Base-by-base conservation (phyloP, 2,888 invertebrate species). In the Chalcosyrphus nemorum region DNA sequence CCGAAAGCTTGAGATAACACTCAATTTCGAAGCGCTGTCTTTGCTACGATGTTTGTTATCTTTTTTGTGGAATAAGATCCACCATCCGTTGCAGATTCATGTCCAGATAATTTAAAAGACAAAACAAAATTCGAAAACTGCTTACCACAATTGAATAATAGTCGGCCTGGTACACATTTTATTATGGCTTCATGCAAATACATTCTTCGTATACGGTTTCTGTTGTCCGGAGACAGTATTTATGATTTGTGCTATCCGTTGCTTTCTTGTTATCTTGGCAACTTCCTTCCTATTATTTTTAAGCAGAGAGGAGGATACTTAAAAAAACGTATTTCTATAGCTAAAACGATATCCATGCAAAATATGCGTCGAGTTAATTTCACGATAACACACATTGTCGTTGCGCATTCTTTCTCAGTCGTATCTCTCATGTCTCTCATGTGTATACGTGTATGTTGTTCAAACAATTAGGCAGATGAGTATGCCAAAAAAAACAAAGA, bases 381-480 rank as follows among this genome's bases (percentile, higher is more conserved):
- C 21, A 52, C 61, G 72, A 72, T 72, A 72, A 63, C 72, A 63
- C 29, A 9, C 21, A n/a, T n/a, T 41, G 6, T 50, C 29, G 50
- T 71, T 29, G 52, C 43, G 43, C 52, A 32, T 63, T 63, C 27
- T 9, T 50, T 50, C 19, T 19, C 32, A 52, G 38, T 50, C 27
- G 59, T 13, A 52, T 17, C 24, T 52, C 11, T 13, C 4, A 24
- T 24, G 24, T 24, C 24, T 24, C 2, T 24, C n/a, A 24, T 24
- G 4, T 24, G 13, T 13, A 2, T n/a, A 38, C 3, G 4, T n/a
- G 2, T 32, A 32, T 1, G 47, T 50, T 59, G 9, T 15, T 52
- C 11, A 35, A 57, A 56, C 27, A 56, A 65, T 45, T 43, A 43
- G 17, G 41, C 27, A 50, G 24, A 50, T 47, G 57, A 15, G 21